Evolutionary conservation across 2,113 vertebrate genomes (phyloP), one percentile per base, ranked within the genome.

Genomic region (Rhegmatorhina hoffmannsi): DNA sequence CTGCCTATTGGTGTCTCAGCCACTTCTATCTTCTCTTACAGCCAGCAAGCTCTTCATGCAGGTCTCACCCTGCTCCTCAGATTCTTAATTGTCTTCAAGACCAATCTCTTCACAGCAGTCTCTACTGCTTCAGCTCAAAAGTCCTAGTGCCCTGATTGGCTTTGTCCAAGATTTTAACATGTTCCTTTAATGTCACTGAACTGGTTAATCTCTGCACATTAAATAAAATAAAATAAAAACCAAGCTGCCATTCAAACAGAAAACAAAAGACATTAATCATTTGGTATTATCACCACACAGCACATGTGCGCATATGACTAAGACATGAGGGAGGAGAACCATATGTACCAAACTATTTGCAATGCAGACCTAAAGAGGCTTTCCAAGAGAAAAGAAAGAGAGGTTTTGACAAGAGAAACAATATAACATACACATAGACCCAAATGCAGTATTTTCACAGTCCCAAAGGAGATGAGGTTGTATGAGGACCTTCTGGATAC

Each of bases 181-280:
- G 25, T 17, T 67, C 25, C 17, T 78, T 69, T 74, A 69, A 75
- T 10, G 50, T 59, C 83, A 80, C 9, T 36, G 59, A 88, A 90
- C 13, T 63, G 34, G 72, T 89, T 80, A 78, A 74, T 68, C 19
- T 55, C 33, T 44, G 43, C 31, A 66, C 24, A 10, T 10, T 1
- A 24, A 72, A 40, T 36, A 67, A 69, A 92, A 77, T 40, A 75
- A 92, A 63, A 84, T 9, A 67, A 69, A 92, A 77, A 46, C 4
- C 11, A 21, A 88, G 60, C 53, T 82, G 84, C 64, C 91, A 76
- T 25, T 95, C 84, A 93, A 85, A 64, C 33, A 55, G 53, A 86
- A 94, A 93, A 77, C 79, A 88, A 96, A 96, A 79, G 66, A 62
- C 28, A 84, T 83, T 94, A 90, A 96, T 94, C 84, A 96, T 60